These are phyloP conservation scores for Blastobasis adustella DNA, from an alignment of 2,888 invertebrate genomes.

Conservation along the genomic window DNA sequence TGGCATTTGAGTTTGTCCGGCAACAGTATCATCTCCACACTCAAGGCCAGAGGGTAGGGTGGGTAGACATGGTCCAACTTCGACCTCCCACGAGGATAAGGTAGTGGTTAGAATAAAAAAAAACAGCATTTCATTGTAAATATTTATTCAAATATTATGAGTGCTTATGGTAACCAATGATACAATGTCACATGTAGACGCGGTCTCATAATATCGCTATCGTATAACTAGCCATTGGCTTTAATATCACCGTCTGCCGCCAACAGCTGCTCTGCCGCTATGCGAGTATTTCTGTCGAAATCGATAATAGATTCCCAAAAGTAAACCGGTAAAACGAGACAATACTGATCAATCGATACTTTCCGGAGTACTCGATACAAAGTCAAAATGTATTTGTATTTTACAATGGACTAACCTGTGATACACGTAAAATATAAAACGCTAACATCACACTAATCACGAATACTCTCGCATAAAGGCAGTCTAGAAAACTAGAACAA, in stretches of 20 bases:
- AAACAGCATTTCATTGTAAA: constrained; percentile 57
- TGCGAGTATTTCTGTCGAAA: constrained; percentile 27
- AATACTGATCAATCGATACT: too few species aligned
- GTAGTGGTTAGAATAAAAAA: background rate
- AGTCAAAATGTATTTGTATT: too few species aligned
- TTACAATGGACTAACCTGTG: too few species aligned
- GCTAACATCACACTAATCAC: background rate
- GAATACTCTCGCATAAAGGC: constrained; percentile 43
- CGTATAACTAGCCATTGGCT: constrained; percentile 55
- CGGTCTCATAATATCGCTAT: constrained; percentile 47
- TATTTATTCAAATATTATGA: constrained; percentile 73
- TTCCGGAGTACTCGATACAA: too few species aligned
- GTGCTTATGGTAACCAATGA: constrained; percentile 74
- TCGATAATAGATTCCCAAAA: too few species aligned
- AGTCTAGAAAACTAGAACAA: constrained; percentile 55
- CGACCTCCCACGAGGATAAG: too few species aligned
- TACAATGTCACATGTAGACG: constrained; percentile 58
- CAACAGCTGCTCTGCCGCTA: constrained; percentile 38
- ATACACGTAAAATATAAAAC: too few species aligned
- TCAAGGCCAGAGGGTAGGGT: too few species aligned
- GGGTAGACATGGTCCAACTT: too few species aligned
- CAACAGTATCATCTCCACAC: too few species aligned
- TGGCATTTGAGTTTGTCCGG: too few species aligned
- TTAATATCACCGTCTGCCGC: constrained; percentile 55
- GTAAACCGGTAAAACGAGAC: too few species aligned